Percentiles rank a stretch among this genome's conserved stretches.
phyloP scores from a whole-genome alignment of 2,113 vertebrate genomes.

The Elaphurus davidianus region DNA sequence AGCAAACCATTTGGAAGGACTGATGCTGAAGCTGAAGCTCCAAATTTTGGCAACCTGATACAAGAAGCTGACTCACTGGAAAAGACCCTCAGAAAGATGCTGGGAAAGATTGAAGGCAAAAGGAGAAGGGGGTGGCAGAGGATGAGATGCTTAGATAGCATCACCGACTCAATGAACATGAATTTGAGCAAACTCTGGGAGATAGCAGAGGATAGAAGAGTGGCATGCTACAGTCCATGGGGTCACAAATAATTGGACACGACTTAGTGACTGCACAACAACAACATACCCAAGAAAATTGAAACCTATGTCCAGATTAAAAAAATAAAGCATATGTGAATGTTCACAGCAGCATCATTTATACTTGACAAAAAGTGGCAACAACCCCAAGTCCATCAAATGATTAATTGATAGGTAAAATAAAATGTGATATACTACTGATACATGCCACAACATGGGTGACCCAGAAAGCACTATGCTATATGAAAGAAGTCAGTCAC shows the following conservation, averaged over 20 bases:
- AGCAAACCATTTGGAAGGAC: background rate
- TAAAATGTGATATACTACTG: background rate
- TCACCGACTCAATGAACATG: background rate
- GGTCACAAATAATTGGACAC: background rate
- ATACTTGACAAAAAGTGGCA: background rate
- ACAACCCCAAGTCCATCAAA: background rate
- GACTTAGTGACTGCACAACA: background rate
- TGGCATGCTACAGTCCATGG: background rate
- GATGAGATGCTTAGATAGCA: background rate
- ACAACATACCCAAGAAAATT: background rate
- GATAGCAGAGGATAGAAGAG: background rate
- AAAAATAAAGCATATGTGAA: background rate
- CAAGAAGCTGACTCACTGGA: background rate
- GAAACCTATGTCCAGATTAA: background rate
- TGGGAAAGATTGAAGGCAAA: background rate
- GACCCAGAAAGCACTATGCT: rapidly evolving
- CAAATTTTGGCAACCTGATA: background rate
- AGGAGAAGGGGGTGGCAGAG: background rate
- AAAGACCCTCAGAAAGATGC: background rate
- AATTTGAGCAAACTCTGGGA: background rate
- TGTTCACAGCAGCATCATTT: background rate
- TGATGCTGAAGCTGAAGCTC: background rate
- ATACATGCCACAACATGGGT: background rate
- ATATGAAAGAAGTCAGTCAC: background rate
- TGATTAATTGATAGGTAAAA: background rate